Base-by-base conservation (phyloP, 2,888 invertebrate species). In the Trichacis sp. region DNA sequence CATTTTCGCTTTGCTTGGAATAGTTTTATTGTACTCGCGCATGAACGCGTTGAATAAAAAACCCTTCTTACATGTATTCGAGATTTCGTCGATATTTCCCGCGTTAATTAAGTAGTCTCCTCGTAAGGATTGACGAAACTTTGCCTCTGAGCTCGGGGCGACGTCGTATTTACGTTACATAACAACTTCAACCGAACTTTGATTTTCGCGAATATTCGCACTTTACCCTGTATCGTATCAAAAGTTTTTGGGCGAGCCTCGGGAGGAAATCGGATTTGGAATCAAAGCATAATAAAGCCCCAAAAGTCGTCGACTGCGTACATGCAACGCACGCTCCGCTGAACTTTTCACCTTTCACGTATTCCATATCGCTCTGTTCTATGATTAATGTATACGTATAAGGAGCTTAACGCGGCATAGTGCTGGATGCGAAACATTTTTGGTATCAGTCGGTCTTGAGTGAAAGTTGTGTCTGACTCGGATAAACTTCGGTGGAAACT, bases 221-320 rank as follows among this genome's bases (percentile, higher is more conserved):
- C 48, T 59, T 33, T 40, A 30, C 24, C 17, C 15, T 14, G 50
- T 30, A 53, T 33, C 45, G 36, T 29, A 36, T 43, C 20, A 30
- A 15, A 55, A 45, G 24, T 54, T 61, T 15, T 29, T 51, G 38
- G 18, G 17, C 19, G 47, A 53, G 49, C 54, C 24, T 8, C 19
- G 46, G 14, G 55, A 51, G 61, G 42, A 62, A 62, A 62, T 62
- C 54, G 55, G 40, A 62, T 62, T 62, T 51, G 42, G 50, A 62
- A 62, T 51, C 56, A 56, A 12, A 30, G 42, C 42, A 40, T 51
- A 40, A 20, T 40, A 40, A 40, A 40, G 40, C 40, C 40, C 15
- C 14, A 14, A 40, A 40, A 40, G 8, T 33, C 33, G 8, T 6
- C 33, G 33, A 11, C 2, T 6, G 24, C 24, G 3, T 24, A n/a